phyloP scores from a whole-genome alignment of 2,113 vertebrate genomes.

The Gnathonemus echidnorhynchus region DNA sequence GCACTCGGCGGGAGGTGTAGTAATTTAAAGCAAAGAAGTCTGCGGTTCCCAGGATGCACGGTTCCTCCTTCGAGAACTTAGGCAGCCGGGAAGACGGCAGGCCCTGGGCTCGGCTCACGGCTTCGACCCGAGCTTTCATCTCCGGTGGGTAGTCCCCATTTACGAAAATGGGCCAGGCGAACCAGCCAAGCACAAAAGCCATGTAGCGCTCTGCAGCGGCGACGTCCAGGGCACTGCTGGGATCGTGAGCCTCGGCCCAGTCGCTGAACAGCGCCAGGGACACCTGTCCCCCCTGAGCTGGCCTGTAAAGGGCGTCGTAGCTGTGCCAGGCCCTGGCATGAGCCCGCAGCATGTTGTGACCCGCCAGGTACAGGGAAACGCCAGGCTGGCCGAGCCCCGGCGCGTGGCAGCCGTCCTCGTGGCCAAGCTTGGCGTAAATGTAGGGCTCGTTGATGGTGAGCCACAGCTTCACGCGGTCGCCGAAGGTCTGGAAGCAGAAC shows the following conservation, averaged over 20 bases:
- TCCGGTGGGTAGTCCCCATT: conserved; percentile 68
- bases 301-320: conserved; percentile 56
- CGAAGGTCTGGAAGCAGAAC: conserved; percentile 72
- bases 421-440: conserved; percentile 46
- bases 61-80: conserved; percentile 63
- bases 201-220: conserved; percentile 52
- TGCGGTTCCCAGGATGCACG: conserved; percentile 56
- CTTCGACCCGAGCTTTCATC: conserved; percentile 59
- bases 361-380: conserved; percentile 55
- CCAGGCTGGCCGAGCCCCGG: conserved; percentile 56
- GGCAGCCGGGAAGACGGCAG: conserved; percentile 51
- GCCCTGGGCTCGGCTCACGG: conserved; percentile 50
- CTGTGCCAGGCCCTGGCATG: conserved; percentile 67
- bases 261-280: conserved; percentile 61
- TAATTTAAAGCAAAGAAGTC: conserved; percentile 77
- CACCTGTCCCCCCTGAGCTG: conserved; percentile 51
- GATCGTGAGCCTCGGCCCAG: conserved; percentile 59
- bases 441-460: conserved; percentile 70
- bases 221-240: conserved; percentile 42
- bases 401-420: conserved; percentile 52
- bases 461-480: conserved; percentile 69
- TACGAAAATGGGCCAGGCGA: conserved; percentile 69
- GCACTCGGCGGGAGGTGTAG: conserved; percentile 64
- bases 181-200: conserved; percentile 62
- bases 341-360: conserved; percentile 66